Percentiles rank a stretch among this genome's conserved stretches.
Evolutionary conservation across 2,113 vertebrate species (phyloP).

Genomic region (Amphiprion percula): DNA sequence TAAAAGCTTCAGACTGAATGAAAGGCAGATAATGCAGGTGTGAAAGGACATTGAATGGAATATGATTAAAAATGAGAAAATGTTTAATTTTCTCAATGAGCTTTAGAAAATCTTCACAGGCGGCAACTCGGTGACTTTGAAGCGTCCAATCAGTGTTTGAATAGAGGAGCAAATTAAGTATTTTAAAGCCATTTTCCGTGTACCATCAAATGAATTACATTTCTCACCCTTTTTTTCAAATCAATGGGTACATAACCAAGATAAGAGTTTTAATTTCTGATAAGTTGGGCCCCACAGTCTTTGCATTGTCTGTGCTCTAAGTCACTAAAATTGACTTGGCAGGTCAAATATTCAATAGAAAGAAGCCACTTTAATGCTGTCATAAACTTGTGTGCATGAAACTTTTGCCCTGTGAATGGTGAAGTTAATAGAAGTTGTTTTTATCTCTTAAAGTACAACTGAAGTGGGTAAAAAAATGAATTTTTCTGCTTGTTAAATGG

Average conservation of each 20-base stretch:
- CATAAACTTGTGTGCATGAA: conserved; percentile 45
- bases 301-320: conserved; percentile 61
- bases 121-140: conserved; percentile 50
- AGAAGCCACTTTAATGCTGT: conserved; percentile 11
- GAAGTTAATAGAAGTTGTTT: conserved; percentile 26
- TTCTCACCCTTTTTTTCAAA: conserved; percentile 50
- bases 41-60: conserved; percentile 67
- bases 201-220: conserved; percentile 62
- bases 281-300: conserved; percentile 54
- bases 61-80: conserved; percentile 75
- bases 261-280: conserved; percentile 77
- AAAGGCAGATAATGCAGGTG: conserved; percentile 70
- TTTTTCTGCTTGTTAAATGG: background rate
- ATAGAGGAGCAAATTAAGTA: conserved; percentile 73
- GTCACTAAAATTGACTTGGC: conserved; percentile 59
- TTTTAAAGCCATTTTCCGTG: conserved; percentile 65
- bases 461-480: background rate
- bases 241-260: conserved; percentile 59
- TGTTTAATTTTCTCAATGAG: conserved; percentile 73
- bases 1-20: conserved; percentile 60
- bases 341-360: conserved; percentile 57
- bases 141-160: conserved; percentile 71
- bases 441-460: conserved; percentile 12
- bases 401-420: conserved; percentile 34
- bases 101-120: conserved; percentile 66